phyloP scores from a whole-genome alignment of 1,140 invertebrate species.

The Belonocnema kinseyi region DNA sequence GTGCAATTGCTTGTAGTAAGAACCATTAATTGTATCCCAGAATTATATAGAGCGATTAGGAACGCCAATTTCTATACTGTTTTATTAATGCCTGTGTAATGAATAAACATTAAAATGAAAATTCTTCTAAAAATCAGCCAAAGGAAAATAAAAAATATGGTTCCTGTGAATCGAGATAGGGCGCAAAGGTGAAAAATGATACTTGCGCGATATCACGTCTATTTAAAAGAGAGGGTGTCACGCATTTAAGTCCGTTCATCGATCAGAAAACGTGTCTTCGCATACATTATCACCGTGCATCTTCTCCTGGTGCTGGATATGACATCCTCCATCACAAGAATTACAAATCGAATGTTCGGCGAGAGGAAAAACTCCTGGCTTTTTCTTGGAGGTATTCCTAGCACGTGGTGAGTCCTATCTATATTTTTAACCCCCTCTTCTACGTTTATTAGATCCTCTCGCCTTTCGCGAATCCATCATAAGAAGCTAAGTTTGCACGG shows the following conservation, averaged over 20 bases:
- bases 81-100: too few relatives aligned
- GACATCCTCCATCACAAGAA: constrained; percentile 37
- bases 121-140: too few relatives aligned
- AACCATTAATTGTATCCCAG: too few relatives aligned
- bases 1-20: too few relatives aligned
- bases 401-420: constrained; percentile 32
- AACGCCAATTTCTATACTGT: too few relatives aligned
- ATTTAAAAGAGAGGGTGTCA: background rate
- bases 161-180: background rate
- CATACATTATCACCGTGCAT: constrained; percentile 62
- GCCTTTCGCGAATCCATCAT: constrained; percentile 43
- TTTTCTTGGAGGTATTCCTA: background rate
- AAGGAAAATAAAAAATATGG: background rate
- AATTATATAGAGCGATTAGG: too few relatives aligned
- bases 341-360: background rate
- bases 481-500: constrained; percentile 33
- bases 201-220: constrained; percentile 12
- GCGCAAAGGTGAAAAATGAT: background rate
- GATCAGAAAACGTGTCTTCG: constrained; percentile 67
- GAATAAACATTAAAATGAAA: too few relatives aligned
- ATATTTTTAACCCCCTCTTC: constrained; percentile 33
- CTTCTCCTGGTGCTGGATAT: constrained; percentile 38
- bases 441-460: constrained; percentile 36
- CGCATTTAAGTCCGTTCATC: constrained; percentile 44
- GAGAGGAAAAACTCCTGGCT: background rate